Evolutionary conservation across 2,888 invertebrate genomes (phyloP).

Genomic region (Pandemis cinnamomeana): DNA sequence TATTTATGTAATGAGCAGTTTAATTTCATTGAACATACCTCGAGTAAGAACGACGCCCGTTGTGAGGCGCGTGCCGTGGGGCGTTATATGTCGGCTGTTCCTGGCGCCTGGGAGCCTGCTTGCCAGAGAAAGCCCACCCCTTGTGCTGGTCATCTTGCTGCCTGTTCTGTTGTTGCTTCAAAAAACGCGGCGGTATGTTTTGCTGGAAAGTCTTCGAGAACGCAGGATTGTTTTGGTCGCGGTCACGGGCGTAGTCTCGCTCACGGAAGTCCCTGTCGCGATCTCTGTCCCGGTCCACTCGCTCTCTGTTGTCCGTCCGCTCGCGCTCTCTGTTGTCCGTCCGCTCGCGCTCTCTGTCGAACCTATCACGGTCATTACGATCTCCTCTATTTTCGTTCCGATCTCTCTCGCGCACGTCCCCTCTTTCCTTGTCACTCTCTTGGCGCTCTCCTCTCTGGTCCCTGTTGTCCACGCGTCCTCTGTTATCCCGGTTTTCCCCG

Average conservation of each 20-base stretch:
- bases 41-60: conserved; percentile 77
- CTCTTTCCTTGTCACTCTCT: conserved; percentile 49
- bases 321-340: conserved; percentile 56
- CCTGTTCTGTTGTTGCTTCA: conserved; percentile 88
- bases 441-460: conserved; percentile 47
- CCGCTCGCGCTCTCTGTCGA: conserved; percentile 59
- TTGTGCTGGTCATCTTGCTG: conserved; percentile 77
- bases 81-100: conserved; percentile 74
- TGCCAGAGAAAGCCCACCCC: conserved; percentile 75
- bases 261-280: conserved; percentile 57
- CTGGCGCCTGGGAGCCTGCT: conserved; percentile 71
- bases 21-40: conserved; percentile 57
- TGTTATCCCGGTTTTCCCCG: conserved; percentile 49
- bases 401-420: conserved; percentile 55
- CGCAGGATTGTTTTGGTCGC: conserved; percentile 83
- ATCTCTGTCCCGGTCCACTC: conserved; percentile 55
- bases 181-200: conserved; percentile 94
- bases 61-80: conserved; percentile 72
- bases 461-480: conserved; percentile 50
- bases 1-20: conserved; percentile 3
- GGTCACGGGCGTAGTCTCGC: conserved; percentile 67
- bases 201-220: conserved; percentile 91
- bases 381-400: conserved; percentile 52
- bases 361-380: conserved; percentile 62
- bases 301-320: conserved; percentile 51